Base-by-base conservation (phyloP, 2,888 invertebrate genomes). In the Listrodromus nycthemerus region DNA sequence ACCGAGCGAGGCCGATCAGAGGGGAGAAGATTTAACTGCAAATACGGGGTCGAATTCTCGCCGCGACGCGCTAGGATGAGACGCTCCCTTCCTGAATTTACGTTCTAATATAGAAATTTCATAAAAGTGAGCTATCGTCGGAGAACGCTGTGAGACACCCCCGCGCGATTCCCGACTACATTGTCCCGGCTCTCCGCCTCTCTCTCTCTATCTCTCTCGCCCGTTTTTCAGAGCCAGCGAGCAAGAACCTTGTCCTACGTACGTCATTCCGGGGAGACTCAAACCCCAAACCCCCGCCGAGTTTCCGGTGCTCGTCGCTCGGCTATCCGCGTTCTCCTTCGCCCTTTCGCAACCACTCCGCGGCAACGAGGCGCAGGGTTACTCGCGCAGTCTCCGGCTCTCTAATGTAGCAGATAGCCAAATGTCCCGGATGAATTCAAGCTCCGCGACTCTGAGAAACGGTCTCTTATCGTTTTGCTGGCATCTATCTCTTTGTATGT, bases 341-440 rank as follows among this genome's bases (percentile, higher is more conserved):
- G 80, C 82, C 76, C 87, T 84, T 74, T 69, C 71, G 70, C 84
- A 63, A 70, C 65, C 70, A 52, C 61, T 69, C 52, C 69, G 71
- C 50, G 41, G 19, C 63, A 66, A 80, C 58, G 75, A 67, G 78
- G 77, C 70, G 50, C 65, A 58, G 73, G 71, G 74, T 79, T 70
- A 77, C 74, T 80, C 41, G 65, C 69, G 65, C 71, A 63, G 80
- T 67, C 79, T 78, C 65, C 71, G 79, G 79, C 76, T 79, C 80
- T 86, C 87, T 88, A 89, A 88, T 88, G 88, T 86, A 83, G 70
- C 82, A 87, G 88, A 89, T 89, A 89, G 87, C 87, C 89, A 90
- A 89, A 91, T 91, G 89, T 89, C 86, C 87, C 88, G 89, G 88
- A 89, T 86, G 88, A 89, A 90, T 86, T 86, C 85, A 85, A 74